These are phyloP conservation scores for Drosophila basisetae DNA, from an alignment of 2,888 invertebrate species.

Conservation along the genomic window DNA sequence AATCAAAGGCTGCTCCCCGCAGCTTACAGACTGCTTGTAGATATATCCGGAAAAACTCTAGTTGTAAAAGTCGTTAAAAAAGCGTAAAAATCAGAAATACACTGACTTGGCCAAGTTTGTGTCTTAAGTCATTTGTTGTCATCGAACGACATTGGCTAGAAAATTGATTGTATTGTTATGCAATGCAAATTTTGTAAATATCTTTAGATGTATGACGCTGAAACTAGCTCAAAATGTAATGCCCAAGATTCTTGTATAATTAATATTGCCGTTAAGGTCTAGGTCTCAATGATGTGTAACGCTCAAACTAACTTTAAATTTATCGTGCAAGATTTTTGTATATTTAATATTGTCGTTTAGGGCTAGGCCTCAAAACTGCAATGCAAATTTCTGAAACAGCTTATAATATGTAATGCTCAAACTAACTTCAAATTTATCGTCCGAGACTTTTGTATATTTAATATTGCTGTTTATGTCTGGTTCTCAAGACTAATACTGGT, in stretches of 20 bases:
- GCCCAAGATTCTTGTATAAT: not conserved
- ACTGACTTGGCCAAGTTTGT: constrained; percentile 57
- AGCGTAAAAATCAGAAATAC: constrained; percentile 15
- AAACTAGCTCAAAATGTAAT: not conserved
- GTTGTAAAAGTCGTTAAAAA: constrained; percentile 68
- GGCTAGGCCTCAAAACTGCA: too few species aligned
- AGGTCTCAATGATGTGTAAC: too few species aligned
- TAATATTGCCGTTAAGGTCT: not conserved
- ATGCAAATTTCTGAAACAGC: not conserved
- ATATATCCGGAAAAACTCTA: constrained; percentile 42
- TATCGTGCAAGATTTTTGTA: not conserved
- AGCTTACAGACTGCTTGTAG: constrained; percentile 39
- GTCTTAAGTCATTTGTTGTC: constrained; percentile 75
- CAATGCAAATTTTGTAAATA: constrained; percentile 23
- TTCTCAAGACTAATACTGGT: not conserved
- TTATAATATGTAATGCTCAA: not conserved
- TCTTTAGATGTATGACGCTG: not conserved
- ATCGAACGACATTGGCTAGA: constrained; percentile 51
- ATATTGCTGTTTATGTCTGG: not conserved
- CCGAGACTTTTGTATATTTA: not conserved
- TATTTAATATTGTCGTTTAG: not conserved
- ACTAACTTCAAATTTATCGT: not conserved
- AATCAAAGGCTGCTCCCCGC: constrained; percentile 22
- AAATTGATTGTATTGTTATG: constrained; percentile 38
- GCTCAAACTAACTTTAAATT: too few species aligned